These are phyloP conservation scores for Zonitis immaculata DNA, from an alignment of 2,888 invertebrate species.

Conservation along the genomic window DNA sequence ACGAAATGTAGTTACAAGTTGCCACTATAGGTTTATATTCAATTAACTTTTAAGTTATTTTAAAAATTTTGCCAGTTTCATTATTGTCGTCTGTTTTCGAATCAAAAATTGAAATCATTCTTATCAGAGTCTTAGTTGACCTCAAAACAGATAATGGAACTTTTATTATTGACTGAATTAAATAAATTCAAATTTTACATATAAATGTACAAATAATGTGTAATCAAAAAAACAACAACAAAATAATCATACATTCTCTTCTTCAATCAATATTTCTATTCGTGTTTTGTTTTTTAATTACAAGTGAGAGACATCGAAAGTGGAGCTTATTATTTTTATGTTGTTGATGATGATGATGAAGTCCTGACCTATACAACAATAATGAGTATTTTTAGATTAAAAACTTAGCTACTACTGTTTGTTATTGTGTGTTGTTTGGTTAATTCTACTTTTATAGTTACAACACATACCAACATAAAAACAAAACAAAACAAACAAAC, in stretches of 20 bases:
- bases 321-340: too few relatives aligned
- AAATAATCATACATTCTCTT: neutral
- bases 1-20: neutral
- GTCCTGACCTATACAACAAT: slow-evolving; percentile 16
- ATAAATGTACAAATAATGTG: too few relatives aligned
- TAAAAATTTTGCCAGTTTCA: neutral
- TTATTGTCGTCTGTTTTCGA: neutral
- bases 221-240: too few relatives aligned
- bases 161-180: neutral
- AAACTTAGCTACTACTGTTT: neutral
- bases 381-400: slow-evolving; percentile 17
- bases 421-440: neutral
- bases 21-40: too few relatives aligned
- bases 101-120: neutral
- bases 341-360: too few relatives aligned
- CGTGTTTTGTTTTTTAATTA: too few relatives aligned
- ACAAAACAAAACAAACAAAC: too few relatives aligned
- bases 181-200: too few relatives aligned
- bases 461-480: too few relatives aligned
- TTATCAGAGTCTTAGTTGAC: neutral
- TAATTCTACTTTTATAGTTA: neutral
- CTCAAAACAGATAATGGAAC: neutral
- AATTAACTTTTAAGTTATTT: too few relatives aligned
- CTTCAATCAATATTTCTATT: too few relatives aligned
- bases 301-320: too few relatives aligned